Evolutionary conservation across 2,797 vertebrate genomes (phyloP), one percentile per base, ranked within the genome.

Genomic region (Capromys pilorides): DNA sequence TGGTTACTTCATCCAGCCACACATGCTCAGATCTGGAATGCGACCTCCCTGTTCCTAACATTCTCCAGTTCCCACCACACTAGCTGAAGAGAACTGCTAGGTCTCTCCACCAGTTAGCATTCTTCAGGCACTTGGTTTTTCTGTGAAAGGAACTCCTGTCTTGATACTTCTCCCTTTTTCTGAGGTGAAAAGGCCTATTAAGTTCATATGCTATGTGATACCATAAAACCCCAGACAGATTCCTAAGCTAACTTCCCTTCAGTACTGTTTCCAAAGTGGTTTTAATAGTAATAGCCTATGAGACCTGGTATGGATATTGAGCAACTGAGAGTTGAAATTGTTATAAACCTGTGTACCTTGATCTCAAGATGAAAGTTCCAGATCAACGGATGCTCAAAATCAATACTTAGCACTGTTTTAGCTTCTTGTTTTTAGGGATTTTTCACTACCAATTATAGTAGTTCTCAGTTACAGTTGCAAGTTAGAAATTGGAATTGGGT

Each of bases 11-110:
- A 45, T 64, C 54, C 28, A 66, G 51, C 33, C 41, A 36, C 51
- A 57, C 22, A 33, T 54, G 73, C 1, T 31, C 39, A 57, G 41
- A 24, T 78, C 39, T 81, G 12, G 2, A 85, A 19, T 79, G 62
- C 16, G 41, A 92, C n/a, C 39, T 80, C 45, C 41, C 26, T 69
- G 75, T 69, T 14, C 19, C 36, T 28, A n/a, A 88, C 61, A 26
- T 66, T 54, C 31, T 41, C 41, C 84, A 28, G 41, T 39, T 80
- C 91, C 36, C 4, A 31, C 51, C 99, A 99, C 99, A 0, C 5
- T 99, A 99, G 97, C 95, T 98, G 66, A 99, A 93, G 0, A 99
- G 98, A 99, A 98, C 49, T 96, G 98, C 97, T 99, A 98, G 99
- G 98, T 97, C 95, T 98, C 75, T 99, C 98, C 98, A 98, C 95